These are phyloP conservation scores for Eupithecia subfuscata DNA, from an alignment of 2,888 invertebrate species.

Conservation along the genomic window DNA sequence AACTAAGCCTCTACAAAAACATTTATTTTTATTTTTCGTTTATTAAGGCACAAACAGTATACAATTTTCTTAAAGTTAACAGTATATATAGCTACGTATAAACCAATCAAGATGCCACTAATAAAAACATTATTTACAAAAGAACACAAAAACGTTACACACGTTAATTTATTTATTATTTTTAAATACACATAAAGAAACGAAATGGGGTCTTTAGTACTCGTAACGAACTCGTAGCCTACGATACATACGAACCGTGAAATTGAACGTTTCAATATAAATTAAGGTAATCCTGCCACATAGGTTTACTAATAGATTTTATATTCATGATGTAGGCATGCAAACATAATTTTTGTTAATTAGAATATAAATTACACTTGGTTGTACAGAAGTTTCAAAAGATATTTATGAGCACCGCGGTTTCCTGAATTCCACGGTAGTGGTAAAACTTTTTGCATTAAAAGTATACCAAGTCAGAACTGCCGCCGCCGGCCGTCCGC, in stretches of 20 bases:
- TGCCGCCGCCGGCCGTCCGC: constrained; percentile 1
- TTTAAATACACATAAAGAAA: neutral
- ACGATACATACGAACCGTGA: neutral
- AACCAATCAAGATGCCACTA: too few relatives aligned
- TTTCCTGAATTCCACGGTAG: neutral
- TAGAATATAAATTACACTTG: neutral
- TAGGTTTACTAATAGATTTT: neutral
- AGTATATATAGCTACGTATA: too few relatives aligned
- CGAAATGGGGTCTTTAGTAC: neutral
- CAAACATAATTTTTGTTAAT: neutral
- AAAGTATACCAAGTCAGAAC: neutral
- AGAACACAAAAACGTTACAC: too few relatives aligned
- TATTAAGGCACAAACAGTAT: too few relatives aligned
- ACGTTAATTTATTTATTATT: too few relatives aligned
- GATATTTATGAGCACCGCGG: neutral
- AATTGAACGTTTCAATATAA: neutral
- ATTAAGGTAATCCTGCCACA: neutral
- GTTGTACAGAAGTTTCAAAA: neutral
- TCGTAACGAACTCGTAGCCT: neutral
- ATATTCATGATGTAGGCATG: neutral
- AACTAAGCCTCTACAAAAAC: neutral
- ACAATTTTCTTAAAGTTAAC: too few relatives aligned
- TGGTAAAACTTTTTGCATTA: neutral
- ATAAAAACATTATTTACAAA: too few relatives aligned
- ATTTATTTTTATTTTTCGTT: too few relatives aligned